These are phyloP conservation scores for Meganola albula DNA, from an alignment of 2,888 invertebrate species.

Conservation along the genomic window DNA sequence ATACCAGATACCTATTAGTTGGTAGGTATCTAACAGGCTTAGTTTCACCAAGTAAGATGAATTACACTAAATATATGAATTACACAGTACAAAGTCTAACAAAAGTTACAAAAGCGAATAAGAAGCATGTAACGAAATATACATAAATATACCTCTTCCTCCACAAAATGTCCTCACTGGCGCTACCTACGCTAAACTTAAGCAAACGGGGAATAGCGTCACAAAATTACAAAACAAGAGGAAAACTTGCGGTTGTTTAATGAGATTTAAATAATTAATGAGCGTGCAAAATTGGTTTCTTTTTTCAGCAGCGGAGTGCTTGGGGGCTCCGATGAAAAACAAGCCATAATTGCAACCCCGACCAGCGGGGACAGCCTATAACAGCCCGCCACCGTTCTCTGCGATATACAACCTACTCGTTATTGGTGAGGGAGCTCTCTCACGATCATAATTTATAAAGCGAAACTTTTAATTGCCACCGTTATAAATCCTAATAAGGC, in stretches of 20 bases:
- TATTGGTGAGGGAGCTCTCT: conserved; percentile 37
- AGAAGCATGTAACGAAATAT: too few relatives aligned
- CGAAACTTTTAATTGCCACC: conserved; percentile 53
- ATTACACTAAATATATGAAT: too few relatives aligned
- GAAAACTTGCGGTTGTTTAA: conserved; percentile 72
- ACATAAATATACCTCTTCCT: too few relatives aligned
- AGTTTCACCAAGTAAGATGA: too few relatives aligned
- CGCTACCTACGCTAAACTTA: conserved; percentile 56
- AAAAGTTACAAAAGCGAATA: too few relatives aligned
- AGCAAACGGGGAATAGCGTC: conserved; percentile 44
- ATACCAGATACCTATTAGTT: too few relatives aligned
- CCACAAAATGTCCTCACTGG: too few relatives aligned
- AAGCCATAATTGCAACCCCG: conserved; percentile 66
- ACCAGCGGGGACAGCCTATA: conserved; percentile 39
- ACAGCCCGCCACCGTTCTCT: conserved; percentile 18
- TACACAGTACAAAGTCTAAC: too few relatives aligned
- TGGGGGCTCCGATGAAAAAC: conserved; percentile 63
- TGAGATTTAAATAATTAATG: conserved; percentile 79
- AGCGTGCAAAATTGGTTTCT: conserved; percentile 75
- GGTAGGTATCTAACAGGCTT: too few relatives aligned
- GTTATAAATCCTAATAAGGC: conserved; percentile 46
- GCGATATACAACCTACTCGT: conserved; percentile 32
- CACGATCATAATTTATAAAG: conserved; percentile 50
- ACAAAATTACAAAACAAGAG: conserved; percentile 60
- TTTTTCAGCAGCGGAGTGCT: conserved; percentile 55